These are phyloP conservation scores for Apocheima hispidaria DNA, from an alignment of 2,888 invertebrate genomes.

Conservation along the genomic window DNA sequence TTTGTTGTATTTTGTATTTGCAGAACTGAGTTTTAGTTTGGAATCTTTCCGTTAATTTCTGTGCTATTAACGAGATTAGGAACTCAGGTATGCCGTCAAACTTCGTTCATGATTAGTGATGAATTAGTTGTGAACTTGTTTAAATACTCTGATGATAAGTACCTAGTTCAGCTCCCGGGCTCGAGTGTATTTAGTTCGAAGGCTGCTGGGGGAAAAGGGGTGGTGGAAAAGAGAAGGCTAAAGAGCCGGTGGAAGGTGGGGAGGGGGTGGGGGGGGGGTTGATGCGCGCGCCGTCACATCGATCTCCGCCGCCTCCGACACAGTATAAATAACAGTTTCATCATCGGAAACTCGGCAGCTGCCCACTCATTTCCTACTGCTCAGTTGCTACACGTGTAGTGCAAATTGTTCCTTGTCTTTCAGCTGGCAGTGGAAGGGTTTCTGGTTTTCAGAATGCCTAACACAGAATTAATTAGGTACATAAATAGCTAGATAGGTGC, in stretches of 20 bases:
- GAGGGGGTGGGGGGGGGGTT: slow-evolving; percentile 35
- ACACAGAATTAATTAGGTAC: no score
- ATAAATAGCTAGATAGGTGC: no score
- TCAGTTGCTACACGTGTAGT: slow-evolving; percentile 21
- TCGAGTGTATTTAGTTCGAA: slow-evolving; percentile 60
- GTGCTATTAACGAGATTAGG: slow-evolving; percentile 12
- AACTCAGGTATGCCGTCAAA: slow-evolving; percentile 23
- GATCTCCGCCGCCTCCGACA: slow-evolving; percentile 54
- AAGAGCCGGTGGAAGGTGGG: slow-evolving; percentile 22
- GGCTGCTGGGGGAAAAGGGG: slow-evolving; percentile 48
- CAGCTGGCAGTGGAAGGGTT: not conserved
- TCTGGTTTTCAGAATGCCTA: slow-evolving; percentile 1
- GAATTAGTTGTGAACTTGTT: slow-evolving; percentile 34
- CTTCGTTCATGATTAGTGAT: slow-evolving; percentile 23
- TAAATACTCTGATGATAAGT: slow-evolving; percentile 20
- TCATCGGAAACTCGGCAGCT: not conserved
- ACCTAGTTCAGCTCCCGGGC: slow-evolving; percentile 55
- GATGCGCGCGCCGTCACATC: slow-evolving; percentile 76
- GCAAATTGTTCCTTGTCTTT: slow-evolving; percentile 8
- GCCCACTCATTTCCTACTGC: no score
- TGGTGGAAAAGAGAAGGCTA: slow-evolving; percentile 1
- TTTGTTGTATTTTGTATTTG: no score
- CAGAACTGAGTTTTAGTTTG: no score
- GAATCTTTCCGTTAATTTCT: slow-evolving; percentile 5
- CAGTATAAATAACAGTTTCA: slow-evolving; percentile 2